These are phyloP conservation scores for Antidorcas marsupialis DNA, from an alignment of 2,113 vertebrate species.

Conservation along the genomic window DNA sequence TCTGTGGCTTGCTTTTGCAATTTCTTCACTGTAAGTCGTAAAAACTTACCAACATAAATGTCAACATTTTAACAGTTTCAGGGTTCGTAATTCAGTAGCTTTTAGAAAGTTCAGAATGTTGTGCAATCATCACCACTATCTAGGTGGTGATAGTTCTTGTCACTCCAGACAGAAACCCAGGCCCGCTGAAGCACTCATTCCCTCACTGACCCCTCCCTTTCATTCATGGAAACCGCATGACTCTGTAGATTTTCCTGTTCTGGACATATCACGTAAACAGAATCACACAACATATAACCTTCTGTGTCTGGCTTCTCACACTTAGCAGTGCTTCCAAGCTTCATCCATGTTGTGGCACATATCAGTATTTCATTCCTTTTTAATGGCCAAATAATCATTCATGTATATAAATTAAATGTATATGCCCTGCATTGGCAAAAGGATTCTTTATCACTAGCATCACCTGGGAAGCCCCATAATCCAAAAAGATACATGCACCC, in stretches of 20 bases:
- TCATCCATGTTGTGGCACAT: too few relatives aligned
- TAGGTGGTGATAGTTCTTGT: not conserved
- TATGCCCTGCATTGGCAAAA: not conserved
- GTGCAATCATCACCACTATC: not conserved
- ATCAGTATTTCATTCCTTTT: not conserved
- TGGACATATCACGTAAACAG: not conserved
- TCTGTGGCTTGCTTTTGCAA: not conserved
- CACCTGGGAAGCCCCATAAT: not conserved
- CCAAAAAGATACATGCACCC: not conserved
- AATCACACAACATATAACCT: not conserved
- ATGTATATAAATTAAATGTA: not conserved
- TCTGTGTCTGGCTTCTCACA: not conserved
- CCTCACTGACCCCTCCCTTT: not conserved
- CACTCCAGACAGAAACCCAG: not conserved
- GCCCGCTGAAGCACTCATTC: not conserved
- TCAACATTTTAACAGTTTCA: not conserved
- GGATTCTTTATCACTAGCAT: not conserved
- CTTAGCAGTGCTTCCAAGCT: not conserved
- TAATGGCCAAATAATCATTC: not conserved
- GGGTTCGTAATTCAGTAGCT: not conserved
- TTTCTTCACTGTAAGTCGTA: not conserved
- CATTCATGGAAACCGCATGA: not conserved
- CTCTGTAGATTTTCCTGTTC: not conserved
- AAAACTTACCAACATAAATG: not conserved
- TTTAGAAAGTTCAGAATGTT: not conserved